These are phyloP conservation scores for Toxostoma redivivum DNA, from an alignment of 2,113 vertebrate species.

Conservation along the genomic window DNA sequence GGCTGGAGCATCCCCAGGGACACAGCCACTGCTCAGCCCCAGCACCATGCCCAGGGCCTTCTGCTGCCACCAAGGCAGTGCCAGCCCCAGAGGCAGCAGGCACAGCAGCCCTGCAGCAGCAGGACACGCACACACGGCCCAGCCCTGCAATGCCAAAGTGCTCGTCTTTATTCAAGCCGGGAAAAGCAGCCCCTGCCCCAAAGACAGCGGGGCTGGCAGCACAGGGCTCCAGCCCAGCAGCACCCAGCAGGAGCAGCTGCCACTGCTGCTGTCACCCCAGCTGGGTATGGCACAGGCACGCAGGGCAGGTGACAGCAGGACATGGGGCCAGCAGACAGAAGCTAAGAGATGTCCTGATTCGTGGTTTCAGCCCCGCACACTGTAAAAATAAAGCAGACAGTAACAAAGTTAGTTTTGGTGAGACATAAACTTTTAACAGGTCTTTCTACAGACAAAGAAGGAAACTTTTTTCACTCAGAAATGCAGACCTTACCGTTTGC, in stretches of 20 bases:
- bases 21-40: not conserved
- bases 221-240: not conserved
- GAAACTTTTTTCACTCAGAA: not conserved
- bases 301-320: not conserved
- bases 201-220: rapidly evolving
- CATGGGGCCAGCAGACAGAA: too few species aligned
- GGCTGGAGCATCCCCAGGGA: not conserved
- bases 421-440: not conserved
- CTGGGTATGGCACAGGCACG: not conserved
- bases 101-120: not conserved
- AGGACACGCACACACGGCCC: not conserved
- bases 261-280: not conserved
- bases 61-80: not conserved
- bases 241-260: not conserved
- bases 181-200: not conserved
- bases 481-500: too few species aligned
- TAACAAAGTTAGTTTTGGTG: too few species aligned
- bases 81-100: not conserved
- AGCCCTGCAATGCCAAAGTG: not conserved
- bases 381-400: too few species aligned
- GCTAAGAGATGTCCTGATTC: too few species aligned
- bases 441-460: not conserved
- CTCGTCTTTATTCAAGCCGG: not conserved
- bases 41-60: not conserved
- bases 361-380: too few species aligned